Evolutionary conservation across 2,888 invertebrate species (phyloP).

Genomic region (Charanyca ferruginea): DNA sequence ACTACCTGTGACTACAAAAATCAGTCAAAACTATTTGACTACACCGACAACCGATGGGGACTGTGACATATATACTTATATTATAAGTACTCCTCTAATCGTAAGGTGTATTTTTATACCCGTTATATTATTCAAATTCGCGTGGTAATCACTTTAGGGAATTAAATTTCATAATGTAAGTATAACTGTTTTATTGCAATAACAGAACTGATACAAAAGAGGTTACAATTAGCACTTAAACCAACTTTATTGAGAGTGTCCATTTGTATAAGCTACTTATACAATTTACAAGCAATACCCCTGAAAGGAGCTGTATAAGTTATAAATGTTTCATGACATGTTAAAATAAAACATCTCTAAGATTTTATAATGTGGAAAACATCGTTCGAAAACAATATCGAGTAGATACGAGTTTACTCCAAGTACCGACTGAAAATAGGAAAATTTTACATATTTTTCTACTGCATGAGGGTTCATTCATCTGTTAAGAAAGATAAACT

Average conservation of each 20-base stretch:
- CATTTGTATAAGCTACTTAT: constrained; percentile 13
- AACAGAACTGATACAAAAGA: constrained; percentile 8
- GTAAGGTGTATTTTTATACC: too few relatives aligned
- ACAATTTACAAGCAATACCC: constrained; percentile 41
- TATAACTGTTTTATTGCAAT: background rate
- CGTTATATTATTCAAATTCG: too few relatives aligned
- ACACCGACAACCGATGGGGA: too few relatives aligned
- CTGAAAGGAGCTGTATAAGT: constrained; percentile 32
- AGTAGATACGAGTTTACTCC: constrained; percentile 65
- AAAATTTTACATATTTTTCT: constrained; percentile 76
- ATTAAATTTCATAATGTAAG: background rate
- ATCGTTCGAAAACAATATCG: constrained; percentile 70
- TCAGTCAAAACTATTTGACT: too few relatives aligned
- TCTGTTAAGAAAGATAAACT: constrained; percentile 85
- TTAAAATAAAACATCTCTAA: constrained; percentile 51
- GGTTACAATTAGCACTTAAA: constrained; percentile 27
- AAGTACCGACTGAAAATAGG: constrained; percentile 65
- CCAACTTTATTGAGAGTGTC: constrained; percentile 28
- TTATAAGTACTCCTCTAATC: too few relatives aligned
- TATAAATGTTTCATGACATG: constrained; percentile 58
- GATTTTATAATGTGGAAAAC: constrained; percentile 73
- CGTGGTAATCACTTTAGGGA: background rate
- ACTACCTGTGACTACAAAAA: too few relatives aligned
- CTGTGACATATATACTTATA: too few relatives aligned
- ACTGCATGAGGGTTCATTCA: constrained; percentile 78